These are phyloP conservation scores for Marisa cornuarietis DNA, from an alignment of 1,140 invertebrate genomes.

Conservation along the genomic window DNA sequence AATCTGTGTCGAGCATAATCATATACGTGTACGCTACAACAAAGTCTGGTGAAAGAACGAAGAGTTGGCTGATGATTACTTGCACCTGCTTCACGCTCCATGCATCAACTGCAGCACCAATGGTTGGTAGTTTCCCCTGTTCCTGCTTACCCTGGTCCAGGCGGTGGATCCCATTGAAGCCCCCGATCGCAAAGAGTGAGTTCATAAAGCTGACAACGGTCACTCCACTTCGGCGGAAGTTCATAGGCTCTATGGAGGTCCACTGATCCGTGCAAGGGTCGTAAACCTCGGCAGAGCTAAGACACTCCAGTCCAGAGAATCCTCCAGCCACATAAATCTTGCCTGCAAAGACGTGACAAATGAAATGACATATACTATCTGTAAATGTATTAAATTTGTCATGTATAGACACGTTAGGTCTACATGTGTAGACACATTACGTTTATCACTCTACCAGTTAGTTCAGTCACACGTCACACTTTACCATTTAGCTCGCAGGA, in stretches of 20 bases:
- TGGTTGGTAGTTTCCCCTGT: too few relatives aligned
- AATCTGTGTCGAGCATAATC: too few relatives aligned
- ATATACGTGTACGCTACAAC: too few relatives aligned
- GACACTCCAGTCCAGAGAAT: slow-evolving; percentile 86
- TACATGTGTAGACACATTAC: too few relatives aligned
- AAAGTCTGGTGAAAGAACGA: too few relatives aligned
- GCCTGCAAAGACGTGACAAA: slow-evolving; percentile 29
- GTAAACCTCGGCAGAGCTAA: slow-evolving; percentile 76
- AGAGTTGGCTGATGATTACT: too few relatives aligned
- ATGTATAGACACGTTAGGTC: too few relatives aligned
- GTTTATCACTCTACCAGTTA: too few relatives aligned
- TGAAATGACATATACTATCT: too few relatives aligned
- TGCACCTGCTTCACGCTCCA: too few relatives aligned
- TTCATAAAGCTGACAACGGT: slow-evolving; percentile 68
- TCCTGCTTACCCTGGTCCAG: slow-evolving; percentile 27
- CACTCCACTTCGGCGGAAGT: slow-evolving; percentile 69
- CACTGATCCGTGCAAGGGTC: slow-evolving; percentile 76
- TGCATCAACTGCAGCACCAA: too few relatives aligned
- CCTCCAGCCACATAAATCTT: slow-evolving; percentile 73
- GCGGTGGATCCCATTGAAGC: slow-evolving; percentile 65
- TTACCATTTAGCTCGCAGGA: slow-evolving; percentile 71
- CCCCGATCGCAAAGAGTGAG: slow-evolving; percentile 67
- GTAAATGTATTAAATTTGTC: too few relatives aligned
- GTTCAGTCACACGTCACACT: background rate
- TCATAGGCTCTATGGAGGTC: slow-evolving; percentile 83